Percentiles rank a stretch among this genome's conserved stretches.
phyloP scores from a whole-genome alignment of 2,797 vertebrate species.

The Sebastes oblongus region DNA sequence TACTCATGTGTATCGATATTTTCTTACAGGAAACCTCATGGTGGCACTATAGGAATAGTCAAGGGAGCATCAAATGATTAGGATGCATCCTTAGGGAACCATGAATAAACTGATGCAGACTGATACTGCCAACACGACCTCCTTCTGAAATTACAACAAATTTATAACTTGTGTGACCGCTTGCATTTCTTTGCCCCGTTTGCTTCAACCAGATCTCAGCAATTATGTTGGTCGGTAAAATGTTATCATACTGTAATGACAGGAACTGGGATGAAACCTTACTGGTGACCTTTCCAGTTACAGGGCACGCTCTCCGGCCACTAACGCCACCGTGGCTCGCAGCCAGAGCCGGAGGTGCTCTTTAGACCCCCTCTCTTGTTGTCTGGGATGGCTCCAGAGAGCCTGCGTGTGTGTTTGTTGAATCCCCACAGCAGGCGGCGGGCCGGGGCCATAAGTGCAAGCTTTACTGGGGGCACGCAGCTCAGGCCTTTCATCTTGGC shows the following conservation, averaged over 20 bases:
- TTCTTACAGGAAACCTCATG: too few relatives aligned
- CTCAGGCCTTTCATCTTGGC: conserved; percentile 71
- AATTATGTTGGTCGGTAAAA: background rate
- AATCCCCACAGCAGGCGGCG: conserved; percentile 62
- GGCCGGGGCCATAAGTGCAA: conserved; percentile 56
- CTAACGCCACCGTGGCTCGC: conserved; percentile 24
- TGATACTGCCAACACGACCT: background rate
- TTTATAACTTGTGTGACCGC: background rate
- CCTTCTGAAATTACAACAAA: background rate
- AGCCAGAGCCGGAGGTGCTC: conserved; percentile 27
- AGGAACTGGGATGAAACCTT: conserved; percentile 25
- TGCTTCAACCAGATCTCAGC: background rate
- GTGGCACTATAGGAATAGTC: background rate
- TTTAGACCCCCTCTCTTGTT: conserved; percentile 23
- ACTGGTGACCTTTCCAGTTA: conserved; percentile 42
- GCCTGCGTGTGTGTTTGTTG: conserved; percentile 66
- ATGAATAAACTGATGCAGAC: too few relatives aligned
- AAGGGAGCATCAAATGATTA: too few relatives aligned
- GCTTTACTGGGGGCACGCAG: conserved; percentile 69
- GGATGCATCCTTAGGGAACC: too few relatives aligned
- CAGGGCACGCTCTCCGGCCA: conserved; percentile 30
- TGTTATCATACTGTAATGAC: background rate
- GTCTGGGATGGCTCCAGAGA: conserved; percentile 67
- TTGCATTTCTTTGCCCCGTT: background rate
- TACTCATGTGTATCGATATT: too few relatives aligned